These are phyloP conservation scores for Actinopyga echinites DNA, from an alignment of 53 echinoderm and acorn worm species.

Conservation along the genomic window DNA sequence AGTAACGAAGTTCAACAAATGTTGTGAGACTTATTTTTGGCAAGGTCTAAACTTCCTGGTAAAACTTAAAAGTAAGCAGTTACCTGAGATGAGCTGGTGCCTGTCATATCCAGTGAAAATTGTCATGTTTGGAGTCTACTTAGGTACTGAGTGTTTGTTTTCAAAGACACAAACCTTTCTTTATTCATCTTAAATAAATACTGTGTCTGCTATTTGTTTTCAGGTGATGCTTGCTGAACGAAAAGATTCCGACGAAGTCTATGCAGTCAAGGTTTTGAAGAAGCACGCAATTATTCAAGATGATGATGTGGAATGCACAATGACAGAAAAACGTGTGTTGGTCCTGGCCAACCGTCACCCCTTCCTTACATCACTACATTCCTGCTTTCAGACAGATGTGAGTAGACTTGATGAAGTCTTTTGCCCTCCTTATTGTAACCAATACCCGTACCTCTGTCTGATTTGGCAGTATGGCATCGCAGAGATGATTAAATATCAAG, in stretches of 20 bases:
- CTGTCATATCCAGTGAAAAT: too few relatives aligned
- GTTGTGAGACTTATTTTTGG: too few relatives aligned
- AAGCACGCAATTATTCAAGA: slow-evolving; percentile 98
- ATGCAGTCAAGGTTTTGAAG: slow-evolving; percentile 99
- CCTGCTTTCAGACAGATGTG: slow-evolving; percentile 99
- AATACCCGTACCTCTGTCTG: neutral
- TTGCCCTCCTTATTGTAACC: neutral
- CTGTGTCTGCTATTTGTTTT: too few relatives aligned
- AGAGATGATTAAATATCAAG: too few relatives aligned
- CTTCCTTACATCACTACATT: slow-evolving; percentile 99
- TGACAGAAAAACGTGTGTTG: slow-evolving; percentile 99
- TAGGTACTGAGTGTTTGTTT: too few relatives aligned
- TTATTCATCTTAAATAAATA: too few relatives aligned
- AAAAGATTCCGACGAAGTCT: slow-evolving; percentile 94
- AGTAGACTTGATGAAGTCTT: neutral
- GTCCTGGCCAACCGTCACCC: slow-evolving; percentile 98
- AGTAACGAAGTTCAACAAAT: too few relatives aligned
- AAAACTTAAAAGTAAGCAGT: too few relatives aligned
- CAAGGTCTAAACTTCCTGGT: too few relatives aligned
- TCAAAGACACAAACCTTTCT: too few relatives aligned
- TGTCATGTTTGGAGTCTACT: too few relatives aligned
- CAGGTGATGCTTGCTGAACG: slow-evolving; percentile 96
- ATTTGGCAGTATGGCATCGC: neutral
- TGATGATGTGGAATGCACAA: slow-evolving; percentile 99
- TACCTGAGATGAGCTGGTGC: too few relatives aligned